These are phyloP conservation scores for Holocentrus rufus DNA, from an alignment of 2,797 vertebrate genomes.

Conservation along the genomic window DNA sequence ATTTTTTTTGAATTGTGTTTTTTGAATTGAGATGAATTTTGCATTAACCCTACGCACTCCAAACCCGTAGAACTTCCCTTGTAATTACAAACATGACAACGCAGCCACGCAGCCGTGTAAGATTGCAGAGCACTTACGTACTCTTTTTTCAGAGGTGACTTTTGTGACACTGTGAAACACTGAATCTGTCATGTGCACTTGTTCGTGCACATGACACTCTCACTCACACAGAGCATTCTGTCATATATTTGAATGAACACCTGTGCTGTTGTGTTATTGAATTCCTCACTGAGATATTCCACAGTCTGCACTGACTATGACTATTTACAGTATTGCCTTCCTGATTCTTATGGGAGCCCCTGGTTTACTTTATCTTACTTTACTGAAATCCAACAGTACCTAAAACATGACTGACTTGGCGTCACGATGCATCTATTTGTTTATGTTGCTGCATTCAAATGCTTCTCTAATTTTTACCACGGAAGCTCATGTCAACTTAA, in stretches of 20 bases:
- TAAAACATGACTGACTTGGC: too few relatives aligned
- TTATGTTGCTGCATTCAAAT: too few relatives aligned
- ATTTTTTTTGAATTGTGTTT: conserved; percentile 17
- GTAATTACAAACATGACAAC: conserved; percentile 28
- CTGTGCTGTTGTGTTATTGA: not conserved
- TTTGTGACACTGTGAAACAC: conserved; percentile 14
- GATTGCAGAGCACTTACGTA: conserved; percentile 29
- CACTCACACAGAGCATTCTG: not conserved
- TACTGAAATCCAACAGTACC: too few relatives aligned
- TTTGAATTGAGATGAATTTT: conserved; percentile 47
- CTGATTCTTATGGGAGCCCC: too few relatives aligned
- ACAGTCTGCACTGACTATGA: too few relatives aligned
- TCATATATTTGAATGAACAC: conserved; percentile 17
- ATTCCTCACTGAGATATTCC: not conserved
- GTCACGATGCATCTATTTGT: too few relatives aligned
- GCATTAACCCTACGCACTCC: conserved; percentile 39
- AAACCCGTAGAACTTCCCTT: conserved; percentile 6
- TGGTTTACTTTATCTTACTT: too few relatives aligned
- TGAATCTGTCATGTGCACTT: conserved; percentile 9
- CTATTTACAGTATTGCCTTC: not conserved
- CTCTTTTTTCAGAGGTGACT: conserved; percentile 1
- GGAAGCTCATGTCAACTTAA: too few relatives aligned
- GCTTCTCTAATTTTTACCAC: too few relatives aligned
- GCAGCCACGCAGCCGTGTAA: conserved; percentile 26
- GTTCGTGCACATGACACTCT: not conserved